A percentile compares a stretch with the other conserved stretches of the same genome.
Evolutionary conservation across 2,888 invertebrate species (phyloP).

Genomic region (Oconnorella tubifera): DNA sequence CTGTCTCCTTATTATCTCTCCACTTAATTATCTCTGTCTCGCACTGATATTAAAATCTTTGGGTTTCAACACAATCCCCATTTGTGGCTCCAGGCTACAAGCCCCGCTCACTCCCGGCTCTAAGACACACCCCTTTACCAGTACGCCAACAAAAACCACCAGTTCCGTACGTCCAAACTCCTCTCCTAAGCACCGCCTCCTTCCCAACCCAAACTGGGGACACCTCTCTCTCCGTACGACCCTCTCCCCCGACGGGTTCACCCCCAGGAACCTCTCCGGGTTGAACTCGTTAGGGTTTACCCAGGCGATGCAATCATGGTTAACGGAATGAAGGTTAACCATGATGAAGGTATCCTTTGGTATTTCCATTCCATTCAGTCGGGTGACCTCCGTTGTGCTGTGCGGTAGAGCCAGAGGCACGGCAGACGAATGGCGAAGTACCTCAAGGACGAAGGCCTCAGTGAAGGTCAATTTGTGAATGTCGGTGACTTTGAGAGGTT

Average conservation of each 20-base stretch:
- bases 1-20: too few relatives aligned
- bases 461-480: slow-evolving; percentile 39
- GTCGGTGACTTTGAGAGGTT: slow-evolving; percentile 39
- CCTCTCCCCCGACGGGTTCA: slow-evolving; percentile 27
- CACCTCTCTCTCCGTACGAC: slow-evolving; percentile 36
- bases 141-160: slow-evolving; percentile 42
- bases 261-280: slow-evolving; percentile 40
- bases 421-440: slow-evolving; percentile 42
- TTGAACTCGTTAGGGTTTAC: slow-evolving; percentile 43
- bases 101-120: not conserved
- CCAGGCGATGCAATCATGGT: slow-evolving; percentile 41
- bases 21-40: too few relatives aligned
- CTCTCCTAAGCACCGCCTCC: slow-evolving; percentile 47
- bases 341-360: slow-evolving; percentile 42
- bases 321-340: slow-evolving; percentile 45
- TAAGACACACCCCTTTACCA: slow-evolving; percentile 40
- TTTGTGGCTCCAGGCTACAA: slow-evolving; percentile 13
- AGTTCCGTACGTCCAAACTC: slow-evolving; percentile 44
- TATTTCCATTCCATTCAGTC: slow-evolving; percentile 37
- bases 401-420: slow-evolving; percentile 48
- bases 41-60: too few relatives aligned
- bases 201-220: slow-evolving; percentile 43
- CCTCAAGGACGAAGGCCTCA: slow-evolving; percentile 43
- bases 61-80: slow-evolving; percentile 20
- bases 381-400: slow-evolving; percentile 40